Evolutionary conservation across 1,140 invertebrate genomes (phyloP), one percentile per base, ranked within the genome.

Genomic region (Steinernema feltiae): DNA sequence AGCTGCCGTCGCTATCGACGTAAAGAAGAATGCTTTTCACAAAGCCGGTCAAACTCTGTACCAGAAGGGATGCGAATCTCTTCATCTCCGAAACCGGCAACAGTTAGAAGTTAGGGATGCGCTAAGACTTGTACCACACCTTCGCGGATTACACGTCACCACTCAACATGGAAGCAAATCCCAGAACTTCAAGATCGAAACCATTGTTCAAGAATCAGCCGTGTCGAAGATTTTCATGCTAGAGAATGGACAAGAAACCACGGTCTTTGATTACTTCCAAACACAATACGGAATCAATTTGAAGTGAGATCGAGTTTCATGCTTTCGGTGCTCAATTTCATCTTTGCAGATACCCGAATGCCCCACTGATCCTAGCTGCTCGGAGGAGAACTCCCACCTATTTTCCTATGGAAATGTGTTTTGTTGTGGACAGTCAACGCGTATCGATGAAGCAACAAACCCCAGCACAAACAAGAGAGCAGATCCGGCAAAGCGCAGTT

Each of bases 11-110:
- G 53, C 24, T 21, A 21, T 77, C 48, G 0, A 71, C 73, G 30
- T 48, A 1, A 76, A 75, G 32, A 76, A 76, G 72, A 76, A 15
- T 15, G 30, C 29, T n/a, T 77, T 76, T 72, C 74, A 76, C 74
- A 41, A 35, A 3, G 17, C 17, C 30, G n/a, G n/a, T n/a, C 18
- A 76, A 17, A 32, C 7, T 18, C 30, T 32, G 3, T 18, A 31
- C 29, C 15, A 73, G 70, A 35, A 32, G 70, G 70, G 12, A 12
- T 12, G 15, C 15, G 70, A 18, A 31, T 41, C n/a, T 24, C 17
- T 73, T 15, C 12, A 0, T 63, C 15, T 21, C 72, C 15, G n/a
- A 7, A 15, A 73, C 30, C 17, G 7, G 15, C 41, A 46, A n/a
- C 7, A 46, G 41, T n/a, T 46, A 15, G 15, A 21, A n/a, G 7